Base-by-base conservation (phyloP, 2,888 invertebrate genomes). In the Cecidostiba fungosa region DNA sequence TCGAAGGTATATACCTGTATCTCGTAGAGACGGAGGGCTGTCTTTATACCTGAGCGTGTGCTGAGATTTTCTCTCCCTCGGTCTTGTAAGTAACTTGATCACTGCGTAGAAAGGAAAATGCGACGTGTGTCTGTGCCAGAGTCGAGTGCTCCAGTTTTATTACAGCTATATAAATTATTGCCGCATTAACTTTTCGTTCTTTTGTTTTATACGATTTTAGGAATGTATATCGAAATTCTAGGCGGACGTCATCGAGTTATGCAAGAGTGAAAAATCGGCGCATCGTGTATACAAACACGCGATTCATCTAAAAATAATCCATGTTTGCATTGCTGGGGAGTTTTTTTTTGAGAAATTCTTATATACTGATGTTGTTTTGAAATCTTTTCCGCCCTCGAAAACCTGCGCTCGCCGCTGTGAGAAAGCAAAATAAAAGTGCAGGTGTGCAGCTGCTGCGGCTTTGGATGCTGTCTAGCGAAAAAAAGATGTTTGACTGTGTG, bases 341-440 rank as follows among this genome's bases (percentile, higher is more conserved):
- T 2, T 26, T 66, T 66, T 59, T 59, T 59, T n/a, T 12, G 54
- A 26, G 66, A 66, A 26, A 66, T 5, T 12, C 29, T 12, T 43
- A 19, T 3, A 4, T 16, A 16, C 43, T 73, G n/a, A n/a, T n/a
- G 39, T 23, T 36, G 26, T 73, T 73, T 36, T 39, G 23, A 73
- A 36, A 43, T 23, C 73, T 73, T 36, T 73, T 73, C 23, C 43
- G 73, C 39, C 73, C 73, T 26, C 73, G 39, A 36, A 73, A 73
- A 73, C 23, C 23, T 47, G 36, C 43, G 43, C 43, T 10, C n/a
- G 32, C n/a, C n/a, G 16, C 19, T 43, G 43, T 66, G 66, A 66
- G 36, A 73, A 73, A 39, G 73, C 73, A 73, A 23, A 73, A 73
- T 47, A 36, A 59, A 8, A n/a, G 39, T n/a, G 39, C 70, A 70